Conservation (phyloP, 2,797 vertebrate species). For the Tauraco hartlaubi region DNA sequence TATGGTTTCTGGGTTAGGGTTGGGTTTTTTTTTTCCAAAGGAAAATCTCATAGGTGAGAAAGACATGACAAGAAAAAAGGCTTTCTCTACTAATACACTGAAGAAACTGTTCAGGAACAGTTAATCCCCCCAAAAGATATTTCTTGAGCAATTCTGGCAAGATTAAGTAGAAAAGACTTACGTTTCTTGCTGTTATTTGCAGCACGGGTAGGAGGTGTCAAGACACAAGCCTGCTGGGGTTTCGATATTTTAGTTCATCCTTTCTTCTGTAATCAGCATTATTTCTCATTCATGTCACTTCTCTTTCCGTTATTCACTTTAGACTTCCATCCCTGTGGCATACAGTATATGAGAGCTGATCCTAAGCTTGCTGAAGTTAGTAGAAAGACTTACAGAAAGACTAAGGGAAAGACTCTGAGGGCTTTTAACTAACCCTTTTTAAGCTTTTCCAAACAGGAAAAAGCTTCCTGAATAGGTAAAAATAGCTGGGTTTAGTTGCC, state of each 20-base stretch:
- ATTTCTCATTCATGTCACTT: not conserved
- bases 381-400: not conserved
- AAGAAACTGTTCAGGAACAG: slow-evolving; percentile 53
- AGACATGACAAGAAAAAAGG: not conserved
- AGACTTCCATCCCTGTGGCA: not conserved
- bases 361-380: not conserved
- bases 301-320: not conserved
- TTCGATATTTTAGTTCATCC: not conserved
- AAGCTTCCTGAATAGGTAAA: not conserved
- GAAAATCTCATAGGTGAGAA: not conserved
- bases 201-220: not conserved
- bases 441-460: not conserved
- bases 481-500: not conserved
- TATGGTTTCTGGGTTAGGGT: not conserved
- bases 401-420: not conserved
- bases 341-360: not conserved
- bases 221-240: not conserved
- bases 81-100: not conserved
- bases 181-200: slow-evolving; percentile 9
- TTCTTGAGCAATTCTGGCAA: slow-evolving; percentile 40
- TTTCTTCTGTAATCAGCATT: not conserved
- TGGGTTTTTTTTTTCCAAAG: not conserved
- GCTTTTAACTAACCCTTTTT: not conserved
- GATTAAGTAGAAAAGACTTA: not conserved
- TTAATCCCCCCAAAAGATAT: slow-evolving; percentile 45